Percentiles rank a stretch among this genome's conserved stretches.
Conservation (phyloP, 2,888 invertebrate genomes). For the Nemotelus nigrinus region DNA sequence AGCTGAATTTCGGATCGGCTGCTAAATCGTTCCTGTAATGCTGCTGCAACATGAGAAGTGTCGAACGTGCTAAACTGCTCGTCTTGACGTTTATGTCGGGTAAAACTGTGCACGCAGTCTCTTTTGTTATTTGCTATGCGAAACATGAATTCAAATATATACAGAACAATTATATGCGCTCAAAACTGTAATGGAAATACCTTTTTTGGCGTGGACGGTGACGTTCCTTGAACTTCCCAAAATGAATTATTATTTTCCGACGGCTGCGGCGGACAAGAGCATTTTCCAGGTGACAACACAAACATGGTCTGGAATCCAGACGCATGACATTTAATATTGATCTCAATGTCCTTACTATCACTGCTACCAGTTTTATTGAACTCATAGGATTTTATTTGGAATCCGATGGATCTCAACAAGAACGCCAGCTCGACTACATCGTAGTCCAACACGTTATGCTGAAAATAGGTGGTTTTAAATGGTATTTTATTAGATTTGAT, state of each 20-base stretch:
- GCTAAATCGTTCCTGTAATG: slow-evolving; percentile 46
- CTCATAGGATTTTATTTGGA: slow-evolving; percentile 49
- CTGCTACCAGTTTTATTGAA: slow-evolving; percentile 30
- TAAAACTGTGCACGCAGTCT: slow-evolving; percentile 49
- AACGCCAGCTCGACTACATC: slow-evolving; percentile 50
- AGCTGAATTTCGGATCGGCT: background rate
- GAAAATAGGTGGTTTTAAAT: background rate
- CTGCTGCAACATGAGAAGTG: slow-evolving; percentile 46
- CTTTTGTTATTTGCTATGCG: slow-evolving; percentile 44
- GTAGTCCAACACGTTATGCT: slow-evolving; percentile 40
- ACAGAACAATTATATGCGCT: background rate
- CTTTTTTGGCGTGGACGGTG: slow-evolving; percentile 45
- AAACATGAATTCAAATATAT: background rate
- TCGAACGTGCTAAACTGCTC: slow-evolving; percentile 42
- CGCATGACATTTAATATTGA: slow-evolving; percentile 47
- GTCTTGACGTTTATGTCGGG: slow-evolving; percentile 48
- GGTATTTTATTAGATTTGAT: background rate
- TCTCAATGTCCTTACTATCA: slow-evolving; percentile 43
- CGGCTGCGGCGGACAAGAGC: slow-evolving; percentile 49
- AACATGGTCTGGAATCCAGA: slow-evolving; percentile 49
- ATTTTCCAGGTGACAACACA: slow-evolving; percentile 38
- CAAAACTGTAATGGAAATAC: slow-evolving; percentile 13
- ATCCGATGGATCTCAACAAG: slow-evolving; percentile 49
- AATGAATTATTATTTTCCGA: slow-evolving; percentile 50
- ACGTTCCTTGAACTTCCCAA: slow-evolving; percentile 51